Base-by-base conservation (phyloP, 2,888 invertebrate genomes). In the Mechanitis mazaeus region DNA sequence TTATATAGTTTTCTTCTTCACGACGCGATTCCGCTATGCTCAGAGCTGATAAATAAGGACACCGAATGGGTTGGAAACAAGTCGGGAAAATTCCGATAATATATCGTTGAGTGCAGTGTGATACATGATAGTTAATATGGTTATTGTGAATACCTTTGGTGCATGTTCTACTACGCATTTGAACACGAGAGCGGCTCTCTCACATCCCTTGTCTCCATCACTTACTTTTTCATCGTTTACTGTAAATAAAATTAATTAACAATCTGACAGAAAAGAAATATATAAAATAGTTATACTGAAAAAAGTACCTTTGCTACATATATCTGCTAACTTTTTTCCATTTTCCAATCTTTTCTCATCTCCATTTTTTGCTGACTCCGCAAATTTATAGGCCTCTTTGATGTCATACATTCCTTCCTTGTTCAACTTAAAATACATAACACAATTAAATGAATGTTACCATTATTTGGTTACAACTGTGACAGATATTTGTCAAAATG, bases 181-280 rank as follows among this genome's bases (percentile, higher is more conserved):
- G 66, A 87, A 86, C 33, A 89, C 76, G 38, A 86, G 63, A 0
- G 72, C 80, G 3, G 89, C 84, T 66, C 89, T 78, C 0, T 89
- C 88, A 65, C 89, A 89, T 0, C 89, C 89, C 45, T 84, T 82
- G 31, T 83, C 81, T 0, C 83, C 86, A 54, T 89, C 89, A 31
- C 69, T 76, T 0, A 87, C 87, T 58, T 70, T 59, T 0, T 71
- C 68, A 0, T 87, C 81, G 58, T 89, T 88, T 0, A 86, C 87
- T 87, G 70, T 58, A 80, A 81, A 55, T 12, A 45, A 45, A 56
- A 38, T 20, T 7, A 46, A 55, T 20, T 33, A 33, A 12, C 31
- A 31, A 56, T 46, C 9, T 33, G 12, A 38, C 12, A 45, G 9
- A 38, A 38, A 35, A 35, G 7, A 45, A 20, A 20, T 20, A 20